phyloP scores from a whole-genome alignment of 2,113 vertebrate genomes.

The Ammodytes dubius region DNA sequence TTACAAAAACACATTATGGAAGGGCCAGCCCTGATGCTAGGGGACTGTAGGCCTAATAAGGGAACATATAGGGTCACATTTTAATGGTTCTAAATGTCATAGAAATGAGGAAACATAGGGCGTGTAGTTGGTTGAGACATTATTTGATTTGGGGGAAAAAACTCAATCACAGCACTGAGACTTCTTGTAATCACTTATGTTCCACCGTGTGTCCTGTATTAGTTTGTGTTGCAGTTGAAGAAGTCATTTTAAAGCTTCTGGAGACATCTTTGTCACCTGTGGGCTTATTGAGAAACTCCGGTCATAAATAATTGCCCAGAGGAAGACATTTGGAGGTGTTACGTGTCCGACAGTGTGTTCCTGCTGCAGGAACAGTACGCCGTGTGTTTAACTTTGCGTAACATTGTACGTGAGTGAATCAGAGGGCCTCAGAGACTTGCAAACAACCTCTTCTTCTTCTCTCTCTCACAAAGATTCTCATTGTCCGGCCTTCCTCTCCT shows the following conservation, averaged over 20 bases:
- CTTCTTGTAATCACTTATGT: neutral
- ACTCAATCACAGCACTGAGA: neutral
- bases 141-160: no score
- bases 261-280: neutral
- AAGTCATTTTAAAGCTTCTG: neutral
- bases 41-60: no score
- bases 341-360: conserved; percentile 23
- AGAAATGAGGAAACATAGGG: no score
- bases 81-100: no score
- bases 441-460: conserved; percentile 62
- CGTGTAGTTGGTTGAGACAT: no score
- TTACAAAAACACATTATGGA: no score
- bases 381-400: conserved; percentile 49
- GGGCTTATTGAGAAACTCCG: neutral
- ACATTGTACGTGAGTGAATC: conserved; percentile 48
- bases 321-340: conserved; percentile 16
- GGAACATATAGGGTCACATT: no score
- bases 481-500: conserved; percentile 59
- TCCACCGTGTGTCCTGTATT: neutral
- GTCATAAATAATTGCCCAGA: conserved; percentile 4
- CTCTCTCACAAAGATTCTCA: conserved; percentile 71
- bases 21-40: no score
- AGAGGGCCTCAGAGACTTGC: conserved; percentile 53
- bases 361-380: conserved; percentile 28
- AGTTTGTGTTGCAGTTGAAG: neutral